These are phyloP conservation scores for Chloroclysta siterata DNA, from an alignment of 2,888 invertebrate genomes.

Conservation along the genomic window DNA sequence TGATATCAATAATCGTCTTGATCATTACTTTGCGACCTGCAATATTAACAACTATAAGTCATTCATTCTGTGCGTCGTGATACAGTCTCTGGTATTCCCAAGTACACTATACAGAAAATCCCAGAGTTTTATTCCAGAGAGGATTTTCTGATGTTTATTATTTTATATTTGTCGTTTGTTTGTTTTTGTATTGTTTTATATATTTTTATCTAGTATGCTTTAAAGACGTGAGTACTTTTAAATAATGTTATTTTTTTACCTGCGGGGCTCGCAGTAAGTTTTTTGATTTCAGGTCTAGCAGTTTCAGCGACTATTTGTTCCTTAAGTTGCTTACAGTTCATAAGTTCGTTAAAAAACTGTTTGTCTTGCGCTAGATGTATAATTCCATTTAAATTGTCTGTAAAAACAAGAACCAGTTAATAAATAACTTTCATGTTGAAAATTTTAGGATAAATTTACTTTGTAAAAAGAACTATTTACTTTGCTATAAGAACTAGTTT, in stretches of 20 bases:
- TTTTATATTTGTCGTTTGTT: too few relatives aligned
- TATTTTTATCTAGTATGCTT: neutral
- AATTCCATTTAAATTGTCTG: constrained; percentile 11
- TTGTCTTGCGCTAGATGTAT: constrained; percentile 42
- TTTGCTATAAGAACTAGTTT: too few relatives aligned
- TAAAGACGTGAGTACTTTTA: neutral
- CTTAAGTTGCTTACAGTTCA: constrained; percentile 54
- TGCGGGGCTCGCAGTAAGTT: constrained; percentile 1
- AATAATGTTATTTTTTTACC: constrained; percentile 1
- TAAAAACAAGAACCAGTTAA: neutral
- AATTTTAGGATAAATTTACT: neutral
- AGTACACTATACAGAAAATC: too few relatives aligned
- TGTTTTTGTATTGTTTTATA: too few relatives aligned
- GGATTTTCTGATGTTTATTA: too few relatives aligned
- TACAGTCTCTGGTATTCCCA: neutral
- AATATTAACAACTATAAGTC: constrained; percentile 37
- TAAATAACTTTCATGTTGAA: neutral
- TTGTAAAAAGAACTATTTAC: too few relatives aligned
- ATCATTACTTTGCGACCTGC: constrained; percentile 60
- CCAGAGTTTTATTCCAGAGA: too few relatives aligned
- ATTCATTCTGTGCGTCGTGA: neutral
- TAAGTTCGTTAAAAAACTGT: constrained; percentile 53
- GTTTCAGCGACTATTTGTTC: constrained; percentile 37
- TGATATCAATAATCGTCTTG: constrained; percentile 68
- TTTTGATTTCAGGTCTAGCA: constrained; percentile 3